Evolutionary conservation across 2,113 vertebrate genomes (phyloP), one percentile per base, ranked within the genome.

Genomic region (Tinamus guttatus): DNA sequence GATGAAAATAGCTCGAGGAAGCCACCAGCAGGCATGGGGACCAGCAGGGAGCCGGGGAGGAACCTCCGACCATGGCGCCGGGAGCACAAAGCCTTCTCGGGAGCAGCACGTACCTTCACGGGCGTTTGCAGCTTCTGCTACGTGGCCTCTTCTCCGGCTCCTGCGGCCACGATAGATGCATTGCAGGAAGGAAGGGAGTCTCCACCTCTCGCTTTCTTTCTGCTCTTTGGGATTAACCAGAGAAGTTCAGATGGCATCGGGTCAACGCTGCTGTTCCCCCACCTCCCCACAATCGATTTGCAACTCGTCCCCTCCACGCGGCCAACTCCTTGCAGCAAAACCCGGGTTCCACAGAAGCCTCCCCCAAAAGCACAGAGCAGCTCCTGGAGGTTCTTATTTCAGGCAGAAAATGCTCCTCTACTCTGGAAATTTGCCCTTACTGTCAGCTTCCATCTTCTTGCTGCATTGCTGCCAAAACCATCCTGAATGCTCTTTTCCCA

Each of bases 91-190:
- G 17, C 14, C 30, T 13, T 22, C 40, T 13, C 54, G 16, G 43
- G 34, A 87, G 70, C 40, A 73, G 65, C 30, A 16, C 73, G 9
- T 96, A 97, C 97, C 97, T 91, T 95, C 89, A 36, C 62, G 52
- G 73, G 86, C 1, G 0, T 94, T 93, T 63, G 73, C 76, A 62
- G 70, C n/a, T 70, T 92, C 87, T 40, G 25, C 49, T 77, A 78
- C 2, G 0, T 60, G 56, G 70, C 82, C 69, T 62, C 94, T 81
- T 34, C 94, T 95, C 56, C 5, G 41, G 79, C 56, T 96, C 59
- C 80, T 96, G 56, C 11, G 60, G 38, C 94, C 95, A 93, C 80
- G 93, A 30, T 87, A 78, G 83, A 97, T 12, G 36, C 97, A 97
- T 32, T 13, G 71, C 86, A 97, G 74, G 43, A 97, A 94, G 79